Evolutionary conservation across 2,797 vertebrate genomes (phyloP).

Genomic region (Sebastiscus albofasciatus): DNA sequence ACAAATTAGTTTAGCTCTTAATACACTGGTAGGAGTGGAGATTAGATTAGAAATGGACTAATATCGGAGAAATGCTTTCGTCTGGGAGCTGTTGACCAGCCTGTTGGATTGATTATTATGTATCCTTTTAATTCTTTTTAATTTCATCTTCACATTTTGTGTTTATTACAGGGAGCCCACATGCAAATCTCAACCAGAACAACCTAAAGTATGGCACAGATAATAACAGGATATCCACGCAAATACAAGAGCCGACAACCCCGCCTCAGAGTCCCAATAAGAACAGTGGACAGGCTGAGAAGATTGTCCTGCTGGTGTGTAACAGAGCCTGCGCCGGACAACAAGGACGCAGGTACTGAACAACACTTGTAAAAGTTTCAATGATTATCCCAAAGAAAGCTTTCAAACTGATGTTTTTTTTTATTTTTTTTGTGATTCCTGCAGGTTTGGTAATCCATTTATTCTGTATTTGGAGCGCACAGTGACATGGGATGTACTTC

Average conservation of each 20-base stretch:
- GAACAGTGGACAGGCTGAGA: slow-evolving; percentile 82
- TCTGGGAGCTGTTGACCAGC: neutral
- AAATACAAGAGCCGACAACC: slow-evolving; percentile 82
- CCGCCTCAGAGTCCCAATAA: slow-evolving; percentile 82
- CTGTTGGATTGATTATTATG: neutral
- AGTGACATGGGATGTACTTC: slow-evolving; percentile 94
- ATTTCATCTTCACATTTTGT: neutral
- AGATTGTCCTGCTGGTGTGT: slow-evolving; percentile 95
- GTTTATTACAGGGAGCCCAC: slow-evolving; percentile 85
- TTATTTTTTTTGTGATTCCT: neutral
- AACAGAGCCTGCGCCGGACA: slow-evolving; percentile 95
- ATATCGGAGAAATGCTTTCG: neutral
- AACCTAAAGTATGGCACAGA: slow-evolving; percentile 92
- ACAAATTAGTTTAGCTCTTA: slow-evolving; percentile 28
- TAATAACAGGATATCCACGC: slow-evolving; percentile 84
- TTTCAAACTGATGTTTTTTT: neutral
- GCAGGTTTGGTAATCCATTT: slow-evolving; percentile 95
- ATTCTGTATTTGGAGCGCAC: slow-evolving; percentile 94
- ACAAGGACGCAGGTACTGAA: slow-evolving; percentile 91
- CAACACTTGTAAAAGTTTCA: neutral
- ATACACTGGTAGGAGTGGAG: neutral
- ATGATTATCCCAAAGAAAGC: neutral
- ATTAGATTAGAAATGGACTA: slow-evolving; percentile 40
- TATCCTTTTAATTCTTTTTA: neutral
- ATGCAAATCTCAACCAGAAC: slow-evolving; percentile 96